Evolutionary conservation across 1,140 invertebrate genomes (phyloP).

Genomic region (Pygmarrhopalites habei): DNA sequence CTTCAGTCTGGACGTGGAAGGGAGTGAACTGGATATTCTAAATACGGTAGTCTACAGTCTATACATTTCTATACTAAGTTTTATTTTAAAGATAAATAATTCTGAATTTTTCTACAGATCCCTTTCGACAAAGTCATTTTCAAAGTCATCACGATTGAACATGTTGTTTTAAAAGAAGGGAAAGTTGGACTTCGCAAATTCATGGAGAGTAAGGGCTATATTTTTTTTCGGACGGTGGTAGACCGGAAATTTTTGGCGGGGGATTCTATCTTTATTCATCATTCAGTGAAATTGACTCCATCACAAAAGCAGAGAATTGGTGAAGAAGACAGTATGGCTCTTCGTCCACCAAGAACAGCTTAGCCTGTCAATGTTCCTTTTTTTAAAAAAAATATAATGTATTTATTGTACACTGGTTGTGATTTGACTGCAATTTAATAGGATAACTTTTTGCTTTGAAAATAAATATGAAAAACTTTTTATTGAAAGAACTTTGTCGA

Average conservation of each 20-base stretch:
- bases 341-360: neutral
- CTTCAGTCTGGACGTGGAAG: slow-evolving; percentile 49
- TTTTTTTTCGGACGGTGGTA: slow-evolving; percentile 2
- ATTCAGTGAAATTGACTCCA: neutral
- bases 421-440: no score
- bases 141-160: slow-evolving; percentile 8
- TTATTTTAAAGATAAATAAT: slow-evolving; percentile 20
- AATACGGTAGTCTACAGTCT: slow-evolving; percentile 52
- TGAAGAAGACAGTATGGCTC: neutral
- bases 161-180: neutral
- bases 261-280: slow-evolving; percentile 3
- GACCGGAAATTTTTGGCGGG: neutral
- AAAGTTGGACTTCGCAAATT: slow-evolving; percentile 5
- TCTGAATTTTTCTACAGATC: no score
- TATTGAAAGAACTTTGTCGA: no score
- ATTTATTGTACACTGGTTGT: no score
- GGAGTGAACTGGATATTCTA: slow-evolving; percentile 50
- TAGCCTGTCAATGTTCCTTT: no score
- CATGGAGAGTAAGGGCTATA: slow-evolving; percentile 2
- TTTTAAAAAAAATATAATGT: no score
- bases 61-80: no score
- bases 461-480: no score
- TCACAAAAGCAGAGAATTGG: neutral
- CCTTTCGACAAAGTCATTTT: slow-evolving; percentile 5
- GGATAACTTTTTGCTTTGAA: no score